These are phyloP conservation scores for Hyposoter dolosus DNA, from an alignment of 2,888 invertebrate species.

Conservation along the genomic window DNA sequence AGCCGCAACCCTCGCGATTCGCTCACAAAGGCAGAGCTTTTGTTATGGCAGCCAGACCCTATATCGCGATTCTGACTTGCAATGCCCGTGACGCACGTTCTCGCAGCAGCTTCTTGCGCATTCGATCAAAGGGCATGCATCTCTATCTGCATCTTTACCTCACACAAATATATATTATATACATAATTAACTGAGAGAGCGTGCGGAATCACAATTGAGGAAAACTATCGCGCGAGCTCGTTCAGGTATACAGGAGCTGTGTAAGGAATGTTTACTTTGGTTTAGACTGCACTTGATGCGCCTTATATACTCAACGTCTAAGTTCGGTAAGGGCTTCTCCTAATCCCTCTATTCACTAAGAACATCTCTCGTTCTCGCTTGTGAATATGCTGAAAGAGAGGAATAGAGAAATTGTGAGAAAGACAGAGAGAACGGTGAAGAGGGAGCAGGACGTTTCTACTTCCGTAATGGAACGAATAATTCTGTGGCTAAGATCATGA, in stretches of 20 bases:
- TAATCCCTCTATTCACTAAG: constrained; percentile 1
- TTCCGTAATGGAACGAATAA: constrained; percentile 37
- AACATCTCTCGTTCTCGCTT: background rate
- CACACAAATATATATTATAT: background rate
- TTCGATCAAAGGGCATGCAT: constrained; percentile 17
- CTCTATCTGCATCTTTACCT: background rate
- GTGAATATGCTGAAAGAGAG: background rate
- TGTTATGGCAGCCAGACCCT: constrained; percentile 65
- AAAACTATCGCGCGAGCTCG: constrained; percentile 51
- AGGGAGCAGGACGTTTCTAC: constrained; percentile 25
- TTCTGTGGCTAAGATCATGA: constrained; percentile 24
- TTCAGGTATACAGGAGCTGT: constrained; percentile 40
- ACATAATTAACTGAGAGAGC: constrained; percentile 57
- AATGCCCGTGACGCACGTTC: constrained; percentile 44
- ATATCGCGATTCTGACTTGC: constrained; percentile 71
- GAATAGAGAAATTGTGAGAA: background rate
- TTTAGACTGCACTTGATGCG: constrained; percentile 66
- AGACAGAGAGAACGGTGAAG: background rate
- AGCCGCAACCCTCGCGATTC: constrained; percentile 12
- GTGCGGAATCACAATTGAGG: constrained; percentile 73
- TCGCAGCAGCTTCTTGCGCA: constrained; percentile 30
- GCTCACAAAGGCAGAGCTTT: constrained; percentile 12
- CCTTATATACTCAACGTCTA: constrained; percentile 21
- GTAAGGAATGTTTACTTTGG: constrained; percentile 75
- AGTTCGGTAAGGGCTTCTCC: constrained; percentile 40